phyloP scores from a whole-genome alignment of 1,140 invertebrate genomes.

The Ips typographus region DNA sequence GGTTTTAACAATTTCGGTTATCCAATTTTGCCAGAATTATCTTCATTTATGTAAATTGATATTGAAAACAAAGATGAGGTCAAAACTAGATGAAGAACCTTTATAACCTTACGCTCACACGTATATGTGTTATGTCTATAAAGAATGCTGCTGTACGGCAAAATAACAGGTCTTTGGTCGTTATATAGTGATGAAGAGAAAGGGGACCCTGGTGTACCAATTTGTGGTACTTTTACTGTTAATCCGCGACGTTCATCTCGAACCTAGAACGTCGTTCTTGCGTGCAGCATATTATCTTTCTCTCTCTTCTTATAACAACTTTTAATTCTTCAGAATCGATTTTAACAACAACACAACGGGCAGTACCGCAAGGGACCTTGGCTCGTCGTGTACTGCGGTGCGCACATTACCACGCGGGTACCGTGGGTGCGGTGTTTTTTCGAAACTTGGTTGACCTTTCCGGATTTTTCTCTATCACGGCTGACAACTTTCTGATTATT shows the following conservation, averaged over 20 bases:
- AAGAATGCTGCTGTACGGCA: slow-evolving; percentile 16
- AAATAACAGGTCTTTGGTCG: slow-evolving; percentile 20
- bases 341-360: not conserved
- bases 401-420: not conserved
- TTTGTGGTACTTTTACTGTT: slow-evolving; percentile 26
- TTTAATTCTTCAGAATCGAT: slow-evolving; percentile 22
- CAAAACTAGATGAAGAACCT: no score
- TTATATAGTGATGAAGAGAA: slow-evolving; percentile 15
- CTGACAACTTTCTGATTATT: slow-evolving; percentile 21
- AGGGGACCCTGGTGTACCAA: slow-evolving; percentile 17
- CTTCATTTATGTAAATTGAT: no score
- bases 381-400: slow-evolving; percentile 9
- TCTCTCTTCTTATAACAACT: slow-evolving; percentile 8
- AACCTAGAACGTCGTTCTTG: slow-evolving; percentile 19
- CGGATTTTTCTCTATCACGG: slow-evolving; percentile 16
- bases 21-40: no score
- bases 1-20: no score
- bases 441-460: slow-evolving; percentile 24
- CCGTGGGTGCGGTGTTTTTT: not conserved
- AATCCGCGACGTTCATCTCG: slow-evolving; percentile 16
- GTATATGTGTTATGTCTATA: not conserved
- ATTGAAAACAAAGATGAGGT: no score
- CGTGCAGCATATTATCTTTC: slow-evolving; percentile 16
- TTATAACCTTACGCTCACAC: no score
- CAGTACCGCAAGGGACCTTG: slow-evolving; percentile 23